phyloP scores from a whole-genome alignment of 2,113 vertebrate genomes.

The Caranx ignobilis region DNA sequence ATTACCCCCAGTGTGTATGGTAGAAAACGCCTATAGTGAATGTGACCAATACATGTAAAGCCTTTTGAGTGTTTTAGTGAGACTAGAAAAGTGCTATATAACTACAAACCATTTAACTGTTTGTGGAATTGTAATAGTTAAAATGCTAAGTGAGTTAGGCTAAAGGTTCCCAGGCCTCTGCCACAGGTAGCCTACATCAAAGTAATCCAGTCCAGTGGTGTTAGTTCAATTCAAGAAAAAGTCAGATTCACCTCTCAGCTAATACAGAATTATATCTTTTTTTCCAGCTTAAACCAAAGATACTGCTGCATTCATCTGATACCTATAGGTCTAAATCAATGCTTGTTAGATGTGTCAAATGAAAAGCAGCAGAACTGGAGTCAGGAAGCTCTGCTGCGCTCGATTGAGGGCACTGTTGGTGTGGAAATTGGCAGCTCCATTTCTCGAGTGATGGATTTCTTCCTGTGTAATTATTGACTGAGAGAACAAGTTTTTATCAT shows the following conservation, averaged over 20 bases:
- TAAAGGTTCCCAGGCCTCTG: too few species aligned
- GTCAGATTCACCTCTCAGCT: background rate
- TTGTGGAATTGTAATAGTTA: too few species aligned
- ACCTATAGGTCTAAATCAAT: constrained; percentile 27
- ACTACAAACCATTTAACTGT: too few species aligned
- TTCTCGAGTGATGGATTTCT: constrained; percentile 28
- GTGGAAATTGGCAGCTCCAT: constrained; percentile 23
- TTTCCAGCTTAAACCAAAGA: background rate
- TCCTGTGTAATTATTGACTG: background rate
- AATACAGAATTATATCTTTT: background rate
- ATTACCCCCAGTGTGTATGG: too few species aligned
- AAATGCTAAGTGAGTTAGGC: too few species aligned
- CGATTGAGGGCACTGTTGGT: background rate
- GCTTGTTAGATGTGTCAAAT: constrained; percentile 40
- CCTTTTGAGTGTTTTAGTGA: too few species aligned
- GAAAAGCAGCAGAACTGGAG: constrained; percentile 25
- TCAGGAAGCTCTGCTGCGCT: constrained; percentile 12
- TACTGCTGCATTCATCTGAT: constrained; percentile 6
- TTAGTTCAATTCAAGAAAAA: background rate
- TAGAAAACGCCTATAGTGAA: too few species aligned
- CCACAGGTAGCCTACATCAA: too few species aligned
- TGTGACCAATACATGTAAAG: too few species aligned
- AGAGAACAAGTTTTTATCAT: background rate
- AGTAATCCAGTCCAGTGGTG: background rate
- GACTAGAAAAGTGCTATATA: too few species aligned